Evolutionary conservation across 2,797 vertebrate species (phyloP), one percentile per base, ranked within the genome.

Genomic region (Corythornis leucogaster): DNA sequence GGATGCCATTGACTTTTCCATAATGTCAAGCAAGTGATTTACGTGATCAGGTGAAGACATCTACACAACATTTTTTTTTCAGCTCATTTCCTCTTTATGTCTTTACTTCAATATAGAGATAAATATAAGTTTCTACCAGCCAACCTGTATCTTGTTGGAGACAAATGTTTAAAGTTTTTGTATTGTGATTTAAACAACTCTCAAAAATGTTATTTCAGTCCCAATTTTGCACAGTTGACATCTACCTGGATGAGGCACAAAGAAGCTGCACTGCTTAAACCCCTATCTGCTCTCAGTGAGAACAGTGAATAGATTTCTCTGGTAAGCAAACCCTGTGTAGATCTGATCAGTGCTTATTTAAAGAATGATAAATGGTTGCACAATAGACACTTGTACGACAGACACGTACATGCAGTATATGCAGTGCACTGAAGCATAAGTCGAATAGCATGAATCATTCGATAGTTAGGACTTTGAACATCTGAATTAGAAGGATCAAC

Each of bases 11-110:
- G 79, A 68, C 69, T 89, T 92, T 90, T 85, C 92, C 76, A 45
- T 87, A 66, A 58, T 0, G 55, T 87, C 85, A 92, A 95, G 64
- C 33, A 61, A 92, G 67, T 82, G 82, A 96, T 96, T 95, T 95
- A 80, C 90, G 73, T 73, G 73, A 93, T 92, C 92, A 94, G 80
- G 92, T 87, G 92, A 93, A 93, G 92, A 96, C 83, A 89, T 51
- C 54, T 84, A 92, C 73, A 64, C 45, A 71, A 82, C 69, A 84
- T 85, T 93, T 94, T 86, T 75, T 75, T 95, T 93, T 55, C 76
- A 68, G 69, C 82, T 95, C 70, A 40, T 91, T 96, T 96, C 82
- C 93, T 95, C 74, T 82, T 51, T 80, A 25, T 59, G 57, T 24
- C 46, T 67, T 42, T 81, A 71, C 43, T 83, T 79, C n/a, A 81